A percentile compares a stretch with the other conserved stretches of the same genome.
Conservation (phyloP, 2,888 invertebrate species). For the Anthophora plumipes region DNA sequence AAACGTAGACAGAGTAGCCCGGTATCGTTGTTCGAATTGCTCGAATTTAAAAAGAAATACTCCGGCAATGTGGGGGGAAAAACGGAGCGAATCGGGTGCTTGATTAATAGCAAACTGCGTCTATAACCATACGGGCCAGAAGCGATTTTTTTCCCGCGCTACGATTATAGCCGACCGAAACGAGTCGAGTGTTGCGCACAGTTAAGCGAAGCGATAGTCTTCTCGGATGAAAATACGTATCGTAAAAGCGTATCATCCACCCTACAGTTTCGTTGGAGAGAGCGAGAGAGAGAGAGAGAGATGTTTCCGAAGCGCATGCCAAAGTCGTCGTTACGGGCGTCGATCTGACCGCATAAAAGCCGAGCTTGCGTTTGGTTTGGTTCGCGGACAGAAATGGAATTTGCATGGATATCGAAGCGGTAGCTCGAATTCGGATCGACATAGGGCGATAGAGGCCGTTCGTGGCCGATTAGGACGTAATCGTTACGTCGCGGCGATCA, state of each 20-base stretch:
- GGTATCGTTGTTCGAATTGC: no score
- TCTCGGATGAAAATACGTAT: slow-evolving; percentile 38
- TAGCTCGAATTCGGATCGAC: slow-evolving; percentile 11
- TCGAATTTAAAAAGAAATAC: neutral
- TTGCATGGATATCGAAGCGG: slow-evolving; percentile 23
- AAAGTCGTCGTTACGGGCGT: slow-evolving; percentile 24
- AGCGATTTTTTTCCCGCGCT: slow-evolving; percentile 10
- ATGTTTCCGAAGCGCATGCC: neutral
- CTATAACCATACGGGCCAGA: neutral
- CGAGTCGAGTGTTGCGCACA: neutral
- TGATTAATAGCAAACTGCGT: slow-evolving; percentile 9
- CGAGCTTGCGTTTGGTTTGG: slow-evolving; percentile 5
- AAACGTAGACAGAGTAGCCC: neutral
- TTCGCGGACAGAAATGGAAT: slow-evolving; percentile 6
- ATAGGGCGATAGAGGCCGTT: neutral
- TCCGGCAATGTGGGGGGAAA: no score
- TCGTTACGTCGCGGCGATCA: slow-evolving; percentile 58
- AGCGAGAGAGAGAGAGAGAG: neutral
- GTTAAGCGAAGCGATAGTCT: slow-evolving; percentile 16
- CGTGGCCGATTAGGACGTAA: slow-evolving; percentile 60
- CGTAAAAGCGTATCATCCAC: slow-evolving; percentile 18
- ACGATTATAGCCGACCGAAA: slow-evolving; percentile 7
- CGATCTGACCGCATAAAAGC: slow-evolving; percentile 30
- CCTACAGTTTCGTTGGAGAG: neutral
- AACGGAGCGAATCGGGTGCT: neutral